Base-by-base conservation (phyloP, 2,888 invertebrate genomes). In the Agrochola litura region DNA sequence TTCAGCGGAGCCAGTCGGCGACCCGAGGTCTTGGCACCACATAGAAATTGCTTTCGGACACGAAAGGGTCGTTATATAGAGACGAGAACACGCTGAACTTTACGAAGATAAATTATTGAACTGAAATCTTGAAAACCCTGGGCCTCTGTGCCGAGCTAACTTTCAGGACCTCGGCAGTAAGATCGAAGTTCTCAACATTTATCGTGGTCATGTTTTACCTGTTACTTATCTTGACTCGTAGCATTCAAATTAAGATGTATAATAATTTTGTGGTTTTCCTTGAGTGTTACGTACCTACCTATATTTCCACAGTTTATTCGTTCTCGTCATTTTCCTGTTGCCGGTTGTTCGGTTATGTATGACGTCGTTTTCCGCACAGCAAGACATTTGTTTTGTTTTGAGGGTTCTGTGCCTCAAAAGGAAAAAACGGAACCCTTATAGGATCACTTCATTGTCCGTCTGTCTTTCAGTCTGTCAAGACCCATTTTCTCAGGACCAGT, bases 201-300 rank as follows among this genome's bases (percentile, higher is more conserved):
- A 70, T 60, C 25, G 12, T 30, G 12, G 0, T 41, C 37, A 82
- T 61, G 64, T 61, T 75, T 74, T 64, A 64, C 73, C 74, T 58
- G 60, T 69, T 61, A 41, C 25, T 19, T 78, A 81, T 73, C 70
- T 64, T 41, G 25, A 58, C 37, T 68, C 19, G 52, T 30, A 41
- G 30, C 58, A 54, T 77, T 72, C 68, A 49, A 72, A 82, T 84
- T 74, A 76, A 64, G 58, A 79, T 72, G n/a, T 43, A 66, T 72
- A 49, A 73, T 77, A 19, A 67, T 65, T 69, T 75, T 76, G 87
- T 79, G 84, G 84, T 85, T 85, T 85, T 86, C 85, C 84, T 86
- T 81, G 73, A 78, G 49, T 22, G n/a, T 49, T 63, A n/a, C 25
- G 22, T 72, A 37, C 10, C 49, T 66, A 67, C 22, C 37, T 68